Conservation (phyloP, 1,140 invertebrate genomes). For the Thaumetopoea pityocampa region DNA sequence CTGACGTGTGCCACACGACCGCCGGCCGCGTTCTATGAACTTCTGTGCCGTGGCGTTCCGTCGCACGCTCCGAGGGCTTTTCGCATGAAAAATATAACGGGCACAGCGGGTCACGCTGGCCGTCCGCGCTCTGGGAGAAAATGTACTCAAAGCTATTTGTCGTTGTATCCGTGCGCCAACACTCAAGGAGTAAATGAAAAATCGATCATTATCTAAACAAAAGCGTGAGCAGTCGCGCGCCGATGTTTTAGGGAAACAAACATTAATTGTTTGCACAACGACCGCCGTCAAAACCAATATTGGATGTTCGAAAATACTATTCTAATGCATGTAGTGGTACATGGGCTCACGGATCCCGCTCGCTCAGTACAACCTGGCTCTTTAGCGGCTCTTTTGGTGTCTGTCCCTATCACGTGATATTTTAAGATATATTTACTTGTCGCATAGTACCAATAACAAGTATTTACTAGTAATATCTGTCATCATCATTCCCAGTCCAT, state of each 20-base stretch:
- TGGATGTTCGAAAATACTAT: constrained; percentile 74
- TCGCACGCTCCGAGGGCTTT: constrained; percentile 18
- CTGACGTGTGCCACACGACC: constrained; percentile 54
- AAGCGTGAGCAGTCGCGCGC: constrained; percentile 64
- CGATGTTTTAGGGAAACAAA: constrained; percentile 73
- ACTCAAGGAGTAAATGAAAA: constrained; percentile 62
- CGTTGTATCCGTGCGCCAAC: constrained; percentile 48
- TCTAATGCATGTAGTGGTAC: constrained; percentile 70
- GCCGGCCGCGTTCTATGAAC: constrained; percentile 17
- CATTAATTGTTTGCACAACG: constrained; percentile 68
- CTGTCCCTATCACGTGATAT: constrained; percentile 37
- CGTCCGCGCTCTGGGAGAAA: constrained; percentile 46
- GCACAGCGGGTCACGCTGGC: constrained; percentile 4
- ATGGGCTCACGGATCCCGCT: too few species aligned
- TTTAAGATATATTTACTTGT: constrained; percentile 16
- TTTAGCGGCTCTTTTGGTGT: constrained; percentile 64
- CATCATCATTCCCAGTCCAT: too few species aligned
- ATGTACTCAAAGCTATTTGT: constrained; percentile 40
- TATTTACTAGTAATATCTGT: neutral
- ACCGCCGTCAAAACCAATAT: constrained; percentile 70
- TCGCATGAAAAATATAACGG: constrained; percentile 31
- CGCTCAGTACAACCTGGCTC: constrained; percentile 52
- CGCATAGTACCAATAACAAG: constrained; percentile 3
- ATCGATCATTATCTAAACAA: constrained; percentile 71
- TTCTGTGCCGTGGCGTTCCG: constrained; percentile 1